A percentile compares a stretch with the other conserved stretches of the same genome.
Evolutionary conservation across 2,797 vertebrate genomes (phyloP).

Genomic region (Pseudotriccus pelzelni): DNA sequence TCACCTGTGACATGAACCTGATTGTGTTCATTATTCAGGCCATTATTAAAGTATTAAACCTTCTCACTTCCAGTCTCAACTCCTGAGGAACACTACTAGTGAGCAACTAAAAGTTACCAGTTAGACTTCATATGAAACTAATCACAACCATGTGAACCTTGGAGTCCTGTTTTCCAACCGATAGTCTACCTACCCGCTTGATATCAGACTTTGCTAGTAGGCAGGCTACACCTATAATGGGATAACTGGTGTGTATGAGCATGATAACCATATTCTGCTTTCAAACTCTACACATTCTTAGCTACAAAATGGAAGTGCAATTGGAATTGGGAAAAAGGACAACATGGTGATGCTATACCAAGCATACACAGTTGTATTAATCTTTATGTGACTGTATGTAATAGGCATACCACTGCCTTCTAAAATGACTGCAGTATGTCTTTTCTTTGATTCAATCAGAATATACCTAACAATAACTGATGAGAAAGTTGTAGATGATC

Average conservation of each 20-base stretch:
- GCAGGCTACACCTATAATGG: background rate
- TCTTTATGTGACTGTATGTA: background rate
- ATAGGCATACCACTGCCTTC: background rate
- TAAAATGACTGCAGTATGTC: background rate
- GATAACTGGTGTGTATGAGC: background rate
- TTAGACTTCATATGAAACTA: background rate
- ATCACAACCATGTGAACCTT: background rate
- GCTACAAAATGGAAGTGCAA: background rate
- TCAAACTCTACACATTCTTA: background rate
- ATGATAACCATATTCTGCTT: background rate
- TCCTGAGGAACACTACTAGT: background rate
- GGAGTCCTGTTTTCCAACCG: background rate
- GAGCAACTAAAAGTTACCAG: background rate
- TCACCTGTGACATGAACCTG: background rate
- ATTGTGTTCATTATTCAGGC: background rate
- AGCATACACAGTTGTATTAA: background rate
- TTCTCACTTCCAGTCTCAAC: accelerated
- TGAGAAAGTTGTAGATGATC: background rate
- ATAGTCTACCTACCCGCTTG: background rate
- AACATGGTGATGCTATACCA: background rate
- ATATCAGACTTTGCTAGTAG: background rate
- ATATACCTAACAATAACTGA: background rate
- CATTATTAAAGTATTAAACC: background rate
- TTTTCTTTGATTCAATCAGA: background rate
- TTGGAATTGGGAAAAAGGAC: background rate